Evolutionary conservation across 2,797 vertebrate genomes (phyloP).

Genomic region (Austrolebias charrua): DNA sequence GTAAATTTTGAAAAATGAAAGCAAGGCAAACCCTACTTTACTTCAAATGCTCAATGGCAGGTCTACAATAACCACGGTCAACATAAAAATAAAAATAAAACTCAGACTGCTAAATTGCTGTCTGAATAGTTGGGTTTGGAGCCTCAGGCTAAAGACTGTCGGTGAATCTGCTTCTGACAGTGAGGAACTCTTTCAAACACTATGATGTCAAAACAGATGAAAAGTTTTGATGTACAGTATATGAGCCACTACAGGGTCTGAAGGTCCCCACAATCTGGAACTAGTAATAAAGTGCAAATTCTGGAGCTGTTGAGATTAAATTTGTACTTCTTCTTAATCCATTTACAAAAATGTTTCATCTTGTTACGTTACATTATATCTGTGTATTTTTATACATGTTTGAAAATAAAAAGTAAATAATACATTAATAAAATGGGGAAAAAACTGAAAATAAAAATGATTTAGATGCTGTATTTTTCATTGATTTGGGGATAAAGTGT

Average conservation of each 20-base stretch:
- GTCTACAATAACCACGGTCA: not conserved
- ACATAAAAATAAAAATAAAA: slow-evolving; percentile 4
- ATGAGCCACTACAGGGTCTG: slow-evolving; percentile 1
- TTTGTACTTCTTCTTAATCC: not conserved
- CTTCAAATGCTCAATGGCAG: not conserved
- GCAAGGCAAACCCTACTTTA: slow-evolving; percentile 3
- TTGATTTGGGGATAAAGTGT: too few species aligned
- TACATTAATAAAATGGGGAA: too few species aligned
- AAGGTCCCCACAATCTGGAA: not conserved
- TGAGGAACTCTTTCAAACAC: not conserved
- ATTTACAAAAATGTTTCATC: too few species aligned
- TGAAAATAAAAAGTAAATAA: too few species aligned
- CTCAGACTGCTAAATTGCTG: slow-evolving; percentile 1
- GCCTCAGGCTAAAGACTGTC: slow-evolving; percentile 2
- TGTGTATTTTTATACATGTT: too few species aligned
- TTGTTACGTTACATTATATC: too few species aligned
- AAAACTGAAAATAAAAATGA: not conserved
- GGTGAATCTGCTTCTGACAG: slow-evolving; percentile 4
- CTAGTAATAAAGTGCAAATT: not conserved
- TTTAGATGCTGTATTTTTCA: not conserved
- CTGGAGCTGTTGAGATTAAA: not conserved
- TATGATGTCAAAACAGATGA: slow-evolving; percentile 12
- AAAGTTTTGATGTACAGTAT: not conserved
- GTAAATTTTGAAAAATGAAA: not conserved
- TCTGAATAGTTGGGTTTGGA: slow-evolving; percentile 10